Conservation (phyloP, 2,888 invertebrate genomes). For the Troides aeacus region DNA sequence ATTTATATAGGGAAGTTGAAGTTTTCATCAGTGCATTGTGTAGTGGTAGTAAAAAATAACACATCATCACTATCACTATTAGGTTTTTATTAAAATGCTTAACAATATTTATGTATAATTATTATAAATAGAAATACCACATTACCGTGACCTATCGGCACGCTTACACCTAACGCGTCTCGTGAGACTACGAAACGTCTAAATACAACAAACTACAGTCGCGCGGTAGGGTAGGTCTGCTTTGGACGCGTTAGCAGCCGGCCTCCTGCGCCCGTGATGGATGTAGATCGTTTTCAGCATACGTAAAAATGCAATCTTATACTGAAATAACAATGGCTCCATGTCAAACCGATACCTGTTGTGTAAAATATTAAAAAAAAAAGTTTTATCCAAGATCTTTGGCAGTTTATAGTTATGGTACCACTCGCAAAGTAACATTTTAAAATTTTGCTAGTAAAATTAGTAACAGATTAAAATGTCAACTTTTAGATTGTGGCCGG, state of each 20-base stretch:
- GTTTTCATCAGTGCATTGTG: background rate
- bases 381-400: background rate
- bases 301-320: constrained; percentile 22
- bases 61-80: constrained; percentile 55
- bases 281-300: constrained; percentile 27
- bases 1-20: too few species aligned
- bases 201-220: constrained; percentile 36
- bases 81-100: constrained; percentile 70
- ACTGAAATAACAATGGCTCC: constrained; percentile 25
- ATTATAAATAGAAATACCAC: constrained; percentile 65
- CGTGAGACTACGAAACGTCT: constrained; percentile 35
- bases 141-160: constrained; percentile 66
- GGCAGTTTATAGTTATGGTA: too few species aligned
- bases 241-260: constrained; percentile 49
- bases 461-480: too few species aligned
- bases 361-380: background rate
- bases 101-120: constrained; percentile 68
- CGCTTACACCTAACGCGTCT: constrained; percentile 45
- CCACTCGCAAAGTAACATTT: too few species aligned
- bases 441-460: too few species aligned
- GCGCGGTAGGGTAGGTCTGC: constrained; percentile 31
- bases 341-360: too few species aligned
- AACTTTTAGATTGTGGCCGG: too few species aligned
- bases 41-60: constrained; percentile 45
- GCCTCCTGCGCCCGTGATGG: constrained; percentile 48